Conservation (phyloP, 2,888 invertebrate species). For the Lobophora halterata region DNA sequence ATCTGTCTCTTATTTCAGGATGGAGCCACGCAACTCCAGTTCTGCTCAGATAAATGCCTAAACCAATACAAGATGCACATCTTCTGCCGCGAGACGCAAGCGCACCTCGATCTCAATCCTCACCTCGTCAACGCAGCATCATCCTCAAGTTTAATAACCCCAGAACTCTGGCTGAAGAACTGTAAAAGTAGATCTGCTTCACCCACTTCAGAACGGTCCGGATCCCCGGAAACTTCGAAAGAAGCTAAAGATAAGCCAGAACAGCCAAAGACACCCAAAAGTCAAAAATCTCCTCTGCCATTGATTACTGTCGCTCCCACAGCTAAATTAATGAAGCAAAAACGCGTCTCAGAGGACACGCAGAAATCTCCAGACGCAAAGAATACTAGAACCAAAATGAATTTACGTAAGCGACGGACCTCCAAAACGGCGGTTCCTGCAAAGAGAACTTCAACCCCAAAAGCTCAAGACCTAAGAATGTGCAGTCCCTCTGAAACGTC, state of each 20-base stretch:
- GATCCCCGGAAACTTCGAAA: constrained; percentile 74
- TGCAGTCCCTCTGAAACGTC: constrained; percentile 68
- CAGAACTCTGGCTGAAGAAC: constrained; percentile 94
- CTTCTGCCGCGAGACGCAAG: constrained; percentile 95
- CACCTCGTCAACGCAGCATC: constrained; percentile 81
- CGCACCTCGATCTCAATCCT: constrained; percentile 92
- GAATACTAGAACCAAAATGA: constrained; percentile 66
- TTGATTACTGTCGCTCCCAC: constrained; percentile 84
- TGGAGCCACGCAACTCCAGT: constrained; percentile 94
- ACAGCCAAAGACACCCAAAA: constrained; percentile 43
- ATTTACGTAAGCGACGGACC: constrained; percentile 68
- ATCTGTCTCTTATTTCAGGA: constrained; percentile 79
- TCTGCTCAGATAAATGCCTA: constrained; percentile 95
- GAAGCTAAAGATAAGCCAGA: constrained; percentile 53
- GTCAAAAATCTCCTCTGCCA: constrained; percentile 78
- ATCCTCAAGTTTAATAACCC: constrained; percentile 87
- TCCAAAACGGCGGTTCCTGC: constrained; percentile 62
- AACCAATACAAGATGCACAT: constrained; percentile 99
- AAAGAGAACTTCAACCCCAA: constrained; percentile 60
- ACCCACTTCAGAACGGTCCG: constrained; percentile 77
- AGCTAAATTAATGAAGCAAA: constrained; percentile 82
- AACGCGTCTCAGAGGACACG: constrained; percentile 58
- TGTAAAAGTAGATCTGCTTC: constrained; percentile 85
- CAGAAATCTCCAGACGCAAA: constrained; percentile 69
- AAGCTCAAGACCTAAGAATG: constrained; percentile 72